Evolutionary conservation across 2,888 invertebrate species (phyloP), one percentile per base, ranked within the genome.

Genomic region (Pterostichus madidus): DNA sequence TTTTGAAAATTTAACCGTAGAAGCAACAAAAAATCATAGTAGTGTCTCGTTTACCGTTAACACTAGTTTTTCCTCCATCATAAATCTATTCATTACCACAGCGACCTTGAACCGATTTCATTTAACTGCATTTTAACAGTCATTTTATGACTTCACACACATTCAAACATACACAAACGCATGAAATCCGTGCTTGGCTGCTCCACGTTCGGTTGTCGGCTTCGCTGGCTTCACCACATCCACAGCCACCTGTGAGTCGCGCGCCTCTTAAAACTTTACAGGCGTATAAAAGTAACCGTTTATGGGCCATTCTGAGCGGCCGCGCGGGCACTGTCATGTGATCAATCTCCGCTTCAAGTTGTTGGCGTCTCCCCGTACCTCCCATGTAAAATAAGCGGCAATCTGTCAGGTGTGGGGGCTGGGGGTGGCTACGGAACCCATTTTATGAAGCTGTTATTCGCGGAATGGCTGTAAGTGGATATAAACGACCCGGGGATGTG

Each of bases 251-350:
- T 71, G 68, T 71, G 75, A 53, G 80, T 13, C 71, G 39, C 46
- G 15, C 53, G 56, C 53, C 81, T 81, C 81, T 90, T 90, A 90
- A 39, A 89, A 89, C 87, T 90, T 90, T 90, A 90, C 88, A 75
- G 89, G 88, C 87, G 87, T 89, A 89, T 90, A 89, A 90, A 90
- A 90, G 88, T 89, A 89, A 90, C 89, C 90, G 89, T 90, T 90
- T 90, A 90, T 89, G 89, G 88, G 87, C 88, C 88, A 89, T 88
- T 86, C 84, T 84, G 86, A 86, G 86, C 87, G 87, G 80, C 68
- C 46, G 46, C 59, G n/a, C 13, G 46, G n/a, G 39, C 39, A 39
- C 39, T 39, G 39, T 39, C 39, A 39, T 64, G 61, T 64, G 79
- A 79, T 79, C 79, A 79, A 79, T 79, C 64, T 64, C 39, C 39